Evolutionary conservation across 1,140 invertebrate genomes (phyloP), one percentile per base, ranked within the genome.

Genomic region (Scaptomyza pallida): DNA sequence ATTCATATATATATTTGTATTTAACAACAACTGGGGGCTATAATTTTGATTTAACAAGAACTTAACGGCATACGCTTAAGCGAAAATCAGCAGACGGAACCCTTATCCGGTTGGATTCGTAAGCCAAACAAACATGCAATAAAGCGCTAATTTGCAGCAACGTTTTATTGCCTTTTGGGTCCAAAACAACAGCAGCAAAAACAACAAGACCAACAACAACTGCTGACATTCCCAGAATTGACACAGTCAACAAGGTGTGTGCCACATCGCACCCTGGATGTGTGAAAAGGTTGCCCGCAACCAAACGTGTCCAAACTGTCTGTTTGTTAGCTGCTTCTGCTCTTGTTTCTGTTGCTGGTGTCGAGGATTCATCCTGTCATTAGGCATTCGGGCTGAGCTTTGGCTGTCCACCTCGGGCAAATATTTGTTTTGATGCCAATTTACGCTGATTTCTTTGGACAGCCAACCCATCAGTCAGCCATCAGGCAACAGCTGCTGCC

Each of bases 401-500:
- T 62, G 54, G 57, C 67, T 78, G 77, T 30, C 82, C 73, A 86
- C 82, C 77, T 80, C 63, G 50, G 82, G 82, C 83, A 88, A 88
- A 88, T 88, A 88, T 88, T 88, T 88, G 82, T 80, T 88, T 88
- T 88, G 83, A 88, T 64, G 83, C 71, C 82, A 88, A 88, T 88
- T 88, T 76, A 63, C 78, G 83, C 68, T 88, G 82, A 88, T 88
- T 88, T 82, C 75, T 88, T 82, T 60, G 54, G 82, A 86, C 81
- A 86, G 73, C 54, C 43, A 60, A 6, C 16, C 41, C 74, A 76
- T 73, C 64, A 64, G 43, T 67, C 65, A 71, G 43, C 40, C 33
- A 40, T 56, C 54, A 8, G 13, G 41, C 43, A 74, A 59, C 82
- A 72, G 71, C 82, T 78, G 83, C 77, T 72, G 65, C 63, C 72